These are phyloP conservation scores for Euglossa dilemma DNA, from an alignment of 1,140 invertebrate species.

Conservation along the genomic window DNA sequence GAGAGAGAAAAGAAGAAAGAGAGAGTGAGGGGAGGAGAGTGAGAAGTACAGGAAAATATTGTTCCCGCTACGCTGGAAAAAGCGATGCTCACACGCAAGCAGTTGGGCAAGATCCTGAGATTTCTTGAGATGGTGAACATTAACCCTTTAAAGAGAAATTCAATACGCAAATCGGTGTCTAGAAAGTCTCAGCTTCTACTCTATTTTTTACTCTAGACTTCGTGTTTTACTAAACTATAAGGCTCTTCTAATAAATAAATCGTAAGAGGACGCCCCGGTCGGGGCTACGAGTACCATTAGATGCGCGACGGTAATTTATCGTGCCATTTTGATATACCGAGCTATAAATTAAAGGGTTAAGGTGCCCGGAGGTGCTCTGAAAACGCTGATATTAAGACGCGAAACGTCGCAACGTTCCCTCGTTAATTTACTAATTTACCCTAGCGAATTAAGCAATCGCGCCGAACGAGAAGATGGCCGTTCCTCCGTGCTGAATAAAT, in stretches of 20 bases:
- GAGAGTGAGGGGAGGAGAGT: neutral
- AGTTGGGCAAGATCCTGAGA: constrained; percentile 30
- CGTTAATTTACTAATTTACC: constrained; percentile 5
- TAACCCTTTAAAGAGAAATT: constrained; percentile 59
- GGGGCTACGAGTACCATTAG: constrained; percentile 39
- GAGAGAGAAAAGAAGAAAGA: neutral
- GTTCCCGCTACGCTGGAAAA: constrained; percentile 45
- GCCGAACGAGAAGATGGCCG: too few species aligned
- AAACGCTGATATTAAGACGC: constrained; percentile 7
- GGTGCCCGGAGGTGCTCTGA: constrained; percentile 39
- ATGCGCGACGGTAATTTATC: constrained; percentile 48
- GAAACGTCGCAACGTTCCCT: constrained; percentile 25
- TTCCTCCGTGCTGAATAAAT: too few species aligned
- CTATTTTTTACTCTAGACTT: constrained; percentile 64
- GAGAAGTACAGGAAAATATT: constrained; percentile 8
- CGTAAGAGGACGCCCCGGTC: constrained; percentile 3
- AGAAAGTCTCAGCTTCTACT: constrained; percentile 65
- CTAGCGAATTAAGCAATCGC: neutral
- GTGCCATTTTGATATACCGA: constrained; percentile 54
- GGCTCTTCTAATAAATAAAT: constrained; percentile 53
- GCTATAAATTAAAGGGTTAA: constrained; percentile 51
- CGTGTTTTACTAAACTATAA: constrained; percentile 56
- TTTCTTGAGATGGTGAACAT: constrained; percentile 48
- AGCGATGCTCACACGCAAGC: constrained; percentile 30
- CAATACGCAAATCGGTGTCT: constrained; percentile 60